These are phyloP conservation scores for Gobio gobio DNA, from an alignment of 2,113 vertebrate species.

Conservation along the genomic window DNA sequence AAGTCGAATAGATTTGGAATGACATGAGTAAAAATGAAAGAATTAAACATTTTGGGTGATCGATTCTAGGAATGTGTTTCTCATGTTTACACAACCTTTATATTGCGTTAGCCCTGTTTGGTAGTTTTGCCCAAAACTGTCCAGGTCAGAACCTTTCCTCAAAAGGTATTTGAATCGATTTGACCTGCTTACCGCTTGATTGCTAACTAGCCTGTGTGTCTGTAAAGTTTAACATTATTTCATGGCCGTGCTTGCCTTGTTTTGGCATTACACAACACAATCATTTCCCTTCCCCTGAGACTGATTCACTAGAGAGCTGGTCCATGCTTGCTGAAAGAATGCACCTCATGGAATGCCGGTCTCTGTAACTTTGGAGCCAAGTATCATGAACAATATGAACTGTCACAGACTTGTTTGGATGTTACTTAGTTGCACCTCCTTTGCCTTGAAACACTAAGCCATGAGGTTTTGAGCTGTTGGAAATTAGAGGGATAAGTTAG, in stretches of 20 bases:
- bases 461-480: neutral
- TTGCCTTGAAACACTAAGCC: neutral
- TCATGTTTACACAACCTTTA: neutral
- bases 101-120: neutral
- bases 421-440: neutral
- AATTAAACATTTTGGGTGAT: neutral
- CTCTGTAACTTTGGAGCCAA: constrained; percentile 39
- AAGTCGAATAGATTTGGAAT: too few species aligned
- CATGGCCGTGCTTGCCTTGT: constrained; percentile 40
- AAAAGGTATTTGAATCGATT: constrained; percentile 31
- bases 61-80: neutral
- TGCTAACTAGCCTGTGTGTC: neutral
- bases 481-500: neutral
- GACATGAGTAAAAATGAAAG: neutral
- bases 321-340: constrained; percentile 65
- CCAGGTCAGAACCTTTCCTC: neutral
- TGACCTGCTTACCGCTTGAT: constrained; percentile 41
- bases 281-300: constrained; percentile 16
- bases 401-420: constrained; percentile 28
- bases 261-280: constrained; percentile 39
- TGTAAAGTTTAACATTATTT: constrained; percentile 46
- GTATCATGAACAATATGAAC: constrained; percentile 47
- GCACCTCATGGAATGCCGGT: constrained; percentile 52
- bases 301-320: constrained; percentile 45
- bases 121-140: neutral